Base-by-base conservation (phyloP, 2,888 invertebrate genomes). In the Euphydryas editha region DNA sequence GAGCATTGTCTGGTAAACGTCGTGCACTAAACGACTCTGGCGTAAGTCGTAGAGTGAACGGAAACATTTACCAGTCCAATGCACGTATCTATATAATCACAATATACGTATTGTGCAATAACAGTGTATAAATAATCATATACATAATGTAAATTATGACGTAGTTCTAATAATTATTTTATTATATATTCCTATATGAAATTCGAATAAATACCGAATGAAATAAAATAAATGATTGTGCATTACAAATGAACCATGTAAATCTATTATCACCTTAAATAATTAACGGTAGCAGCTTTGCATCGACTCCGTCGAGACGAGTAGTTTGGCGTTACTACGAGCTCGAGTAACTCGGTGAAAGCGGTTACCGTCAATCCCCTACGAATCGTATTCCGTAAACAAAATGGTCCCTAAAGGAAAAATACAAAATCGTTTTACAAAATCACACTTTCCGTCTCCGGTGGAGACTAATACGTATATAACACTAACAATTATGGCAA, bases 401-500 rank as follows among this genome's bases (percentile, higher is more conserved):
- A 86, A 88, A 90, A 90, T 91, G 91, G 91, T 91, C 91, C 92
- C 92, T 91, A 90, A 86, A 85, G 85, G 86, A 90, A 87, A 79
- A 86, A 82, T 82, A 86, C 83, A 86, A 85, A 88, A 86, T 84
- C 79, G 78, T 72, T 68, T 82, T 82, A 84, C 83, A 84, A 88
- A 90, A 92, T 90, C 90, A 91, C 90, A 89, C 88, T 86, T 83
- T 76, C 73, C 76, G 81, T 82, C 87, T 84, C 88, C 75, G 72
- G 78, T 73, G 83, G 86, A 89, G 87, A 90, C 82, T 82, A 82
- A 87, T 90, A 92, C 91, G 90, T 90, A 90, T 90, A 85, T 87
- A 87, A 89, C 86, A 86, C 90, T 92, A 92, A 92, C 86, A 92
- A 88, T 89, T 92, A 92, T 92, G 92, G 92, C 92, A 92, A 92